Evolutionary conservation across 2,113 vertebrate genomes (phyloP).

Genomic region (Piliocolobus tephrosceles): DNA sequence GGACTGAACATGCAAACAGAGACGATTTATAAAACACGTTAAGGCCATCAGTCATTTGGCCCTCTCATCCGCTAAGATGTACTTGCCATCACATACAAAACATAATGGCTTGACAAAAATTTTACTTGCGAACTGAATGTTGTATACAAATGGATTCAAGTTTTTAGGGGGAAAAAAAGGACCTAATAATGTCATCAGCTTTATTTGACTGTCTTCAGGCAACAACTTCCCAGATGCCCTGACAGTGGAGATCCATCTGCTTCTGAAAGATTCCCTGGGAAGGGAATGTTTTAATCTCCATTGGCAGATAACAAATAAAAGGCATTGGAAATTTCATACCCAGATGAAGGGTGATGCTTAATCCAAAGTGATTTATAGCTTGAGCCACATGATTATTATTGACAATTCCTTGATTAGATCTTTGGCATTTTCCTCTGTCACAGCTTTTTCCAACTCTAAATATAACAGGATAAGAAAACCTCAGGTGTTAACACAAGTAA

Average conservation of each 20-base stretch:
- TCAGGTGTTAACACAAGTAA: background rate
- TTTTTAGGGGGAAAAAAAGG: background rate
- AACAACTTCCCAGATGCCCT: background rate
- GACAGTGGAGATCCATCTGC: background rate
- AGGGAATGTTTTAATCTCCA: constrained; percentile 34
- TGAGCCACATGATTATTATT: constrained; percentile 20
- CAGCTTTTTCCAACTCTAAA: background rate
- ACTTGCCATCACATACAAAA: background rate
- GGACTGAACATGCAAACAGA: background rate
- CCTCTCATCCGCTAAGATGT: background rate
- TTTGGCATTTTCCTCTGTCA: constrained; percentile 42
- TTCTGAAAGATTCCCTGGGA: background rate
- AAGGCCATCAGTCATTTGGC: background rate
- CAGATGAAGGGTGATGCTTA: constrained; percentile 41
- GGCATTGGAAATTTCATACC: constrained; percentile 5
- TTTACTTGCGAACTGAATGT: background rate
- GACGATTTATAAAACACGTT: background rate
- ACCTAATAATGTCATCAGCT: background rate
- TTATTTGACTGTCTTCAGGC: background rate
- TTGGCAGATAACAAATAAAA: constrained; percentile 56
- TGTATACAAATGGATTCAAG: background rate
- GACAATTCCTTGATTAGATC: constrained; percentile 41
- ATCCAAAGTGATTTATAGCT: constrained; percentile 52
- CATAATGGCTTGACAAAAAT: background rate
- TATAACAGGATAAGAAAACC: constrained; percentile 24